phyloP scores from a whole-genome alignment of 2,797 vertebrate genomes.

The Bryconaethiops microstoma region DNA sequence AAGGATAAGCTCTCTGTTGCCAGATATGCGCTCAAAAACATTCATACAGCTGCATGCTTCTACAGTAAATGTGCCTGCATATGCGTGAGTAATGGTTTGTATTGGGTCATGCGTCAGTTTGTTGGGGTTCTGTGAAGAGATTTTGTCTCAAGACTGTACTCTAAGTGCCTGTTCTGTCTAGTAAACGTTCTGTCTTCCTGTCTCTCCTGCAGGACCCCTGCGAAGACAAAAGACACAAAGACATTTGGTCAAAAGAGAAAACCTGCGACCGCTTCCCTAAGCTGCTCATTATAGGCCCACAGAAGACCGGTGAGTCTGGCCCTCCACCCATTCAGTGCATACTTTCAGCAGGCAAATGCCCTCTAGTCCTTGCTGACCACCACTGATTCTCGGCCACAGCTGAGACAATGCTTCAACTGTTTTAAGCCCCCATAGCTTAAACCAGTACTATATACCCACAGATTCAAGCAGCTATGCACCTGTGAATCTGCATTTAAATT shows the following conservation, averaged over 20 bases:
- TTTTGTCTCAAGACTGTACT: not conserved
- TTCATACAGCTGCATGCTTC: slow-evolving; percentile 10
- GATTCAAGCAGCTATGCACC: slow-evolving; percentile 5
- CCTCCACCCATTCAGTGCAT: not conserved
- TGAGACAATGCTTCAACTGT: slow-evolving; percentile 19
- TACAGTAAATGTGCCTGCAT: slow-evolving; percentile 25
- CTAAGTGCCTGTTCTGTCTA: not conserved
- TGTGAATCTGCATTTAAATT: not conserved
- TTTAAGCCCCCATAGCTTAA: not conserved
- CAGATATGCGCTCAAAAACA: not conserved
- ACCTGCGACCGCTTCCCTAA: slow-evolving; percentile 98
- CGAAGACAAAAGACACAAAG: slow-evolving; percentile 98
- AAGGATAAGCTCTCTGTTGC: not conserved
- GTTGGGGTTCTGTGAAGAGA: slow-evolving; percentile 1
- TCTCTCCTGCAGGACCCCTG: slow-evolving; percentile 89
- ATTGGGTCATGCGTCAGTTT: slow-evolving; percentile 25
- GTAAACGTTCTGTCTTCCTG: not conserved
- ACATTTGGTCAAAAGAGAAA: slow-evolving; percentile 99
- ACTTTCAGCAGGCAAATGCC: slow-evolving; percentile 14
- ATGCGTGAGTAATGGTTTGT: slow-evolving; percentile 28
- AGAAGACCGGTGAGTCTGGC: slow-evolving; percentile 90
- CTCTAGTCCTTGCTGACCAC: slow-evolving; percentile 36
- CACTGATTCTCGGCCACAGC: not conserved
- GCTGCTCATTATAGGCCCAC: slow-evolving; percentile 96
- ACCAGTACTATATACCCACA: not conserved